Base-by-base conservation (phyloP, 2,113 vertebrate species). In the Miniopterus natalensis region DNA sequence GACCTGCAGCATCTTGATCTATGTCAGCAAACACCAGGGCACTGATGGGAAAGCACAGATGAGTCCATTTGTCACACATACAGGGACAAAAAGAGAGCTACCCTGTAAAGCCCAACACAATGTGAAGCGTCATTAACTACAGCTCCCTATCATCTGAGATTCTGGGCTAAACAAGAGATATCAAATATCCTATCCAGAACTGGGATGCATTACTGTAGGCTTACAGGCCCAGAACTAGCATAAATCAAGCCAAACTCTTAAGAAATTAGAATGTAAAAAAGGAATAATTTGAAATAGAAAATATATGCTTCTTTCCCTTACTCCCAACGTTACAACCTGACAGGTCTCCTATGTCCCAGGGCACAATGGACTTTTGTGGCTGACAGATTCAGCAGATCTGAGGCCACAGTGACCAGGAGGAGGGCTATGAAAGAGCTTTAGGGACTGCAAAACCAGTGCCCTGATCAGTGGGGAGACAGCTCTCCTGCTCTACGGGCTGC, bases 181-280 rank as follows among this genome's bases (percentile, higher is more conserved):
- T 88, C 89, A 88, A 87, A 90, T 92, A 88, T 49, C 74, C 65
- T 66, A 25, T 42, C 71, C 23, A 88, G 73, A 94, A 81, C 15
- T 92, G 14, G 94, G 63, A 84, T 87, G 17, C 40, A 94, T 87
- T 93, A 85, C 92, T 94, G 51, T 61, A 95, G 61, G 47, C 47
- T 73, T 68, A 68, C 5, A 73, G 88, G 71, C n/a, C 77, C 77
- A 90, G 77, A 80, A 84, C 9, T 90, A 70, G 20, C 53, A 90
- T 47, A 81, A 95, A 70, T 97, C 85, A 95, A 95, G 45, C 29
- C 61, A 94, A 95, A 74, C 25, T 61, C 80, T 85, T 90, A 95
- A 87, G 91, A 96, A 96, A 93, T 78, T 42, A 95, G 17, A 95
- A 96, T 84, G 12, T 90, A 75, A 83, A 96, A 92, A 73, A 77